These are phyloP conservation scores for Drosophila leonis DNA, from an alignment of 2,888 invertebrate genomes.

Conservation along the genomic window DNA sequence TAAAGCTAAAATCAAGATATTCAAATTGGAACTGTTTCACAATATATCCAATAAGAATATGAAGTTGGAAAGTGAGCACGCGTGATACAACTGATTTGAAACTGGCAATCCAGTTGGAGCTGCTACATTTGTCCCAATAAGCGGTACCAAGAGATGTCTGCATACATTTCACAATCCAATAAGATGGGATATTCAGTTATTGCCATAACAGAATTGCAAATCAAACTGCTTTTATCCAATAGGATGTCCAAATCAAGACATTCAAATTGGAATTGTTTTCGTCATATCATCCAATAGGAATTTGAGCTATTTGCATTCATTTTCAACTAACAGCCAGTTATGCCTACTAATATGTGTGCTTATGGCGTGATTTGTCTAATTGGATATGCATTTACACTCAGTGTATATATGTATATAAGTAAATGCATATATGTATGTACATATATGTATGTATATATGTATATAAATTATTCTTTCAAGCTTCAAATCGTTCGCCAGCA, in stretches of 20 bases:
- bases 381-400: background rate
- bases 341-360: background rate
- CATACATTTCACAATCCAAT: background rate
- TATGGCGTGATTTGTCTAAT: background rate
- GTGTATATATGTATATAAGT: background rate
- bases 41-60: background rate
- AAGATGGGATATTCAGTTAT: background rate
- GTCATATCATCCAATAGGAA: background rate
- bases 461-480: constrained; percentile 40
- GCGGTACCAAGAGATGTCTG: too few relatives aligned
- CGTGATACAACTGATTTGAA: too few relatives aligned
- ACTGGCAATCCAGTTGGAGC: too few relatives aligned
- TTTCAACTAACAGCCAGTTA: background rate
- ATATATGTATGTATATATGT: background rate
- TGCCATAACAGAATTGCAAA: background rate
- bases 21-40: constrained; percentile 9
- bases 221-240: background rate
- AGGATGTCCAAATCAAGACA: background rate
- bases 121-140: too few relatives aligned
- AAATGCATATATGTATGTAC: background rate
- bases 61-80: background rate
- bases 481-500: constrained; percentile 72
- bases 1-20: too few relatives aligned
- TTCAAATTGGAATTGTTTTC: background rate
- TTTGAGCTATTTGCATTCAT: background rate